Percentiles rank a stretch among this genome's conserved stretches.
phyloP scores from a whole-genome alignment of 2,797 vertebrate species.

The Microctenopoma lineatum region DNA sequence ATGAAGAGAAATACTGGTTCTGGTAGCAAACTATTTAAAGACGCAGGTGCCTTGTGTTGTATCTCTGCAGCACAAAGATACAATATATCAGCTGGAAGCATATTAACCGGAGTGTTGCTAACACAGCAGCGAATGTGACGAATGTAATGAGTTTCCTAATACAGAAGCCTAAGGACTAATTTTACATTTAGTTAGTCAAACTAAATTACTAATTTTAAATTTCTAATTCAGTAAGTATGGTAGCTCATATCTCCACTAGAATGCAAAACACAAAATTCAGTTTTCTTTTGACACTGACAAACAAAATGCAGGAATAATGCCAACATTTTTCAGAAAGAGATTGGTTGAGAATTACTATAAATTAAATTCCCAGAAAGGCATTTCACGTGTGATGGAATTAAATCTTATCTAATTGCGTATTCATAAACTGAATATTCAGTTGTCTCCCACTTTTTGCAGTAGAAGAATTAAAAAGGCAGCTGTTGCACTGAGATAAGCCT shows the following conservation, averaged over 20 bases:
- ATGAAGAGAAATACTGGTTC: conserved; percentile 13
- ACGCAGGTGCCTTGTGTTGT: conserved; percentile 6
- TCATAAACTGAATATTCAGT: conserved; percentile 50
- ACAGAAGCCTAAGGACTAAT: background rate
- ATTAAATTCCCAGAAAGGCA: conserved; percentile 21
- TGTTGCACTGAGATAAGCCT: conserved; percentile 76
- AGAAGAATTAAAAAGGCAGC: conserved; percentile 76
- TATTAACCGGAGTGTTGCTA: background rate
- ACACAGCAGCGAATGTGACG: background rate
- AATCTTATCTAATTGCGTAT: conserved; percentile 49
- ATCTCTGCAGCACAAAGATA: conserved; percentile 1
- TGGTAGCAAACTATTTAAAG: conserved; percentile 11
- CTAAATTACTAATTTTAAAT: background rate
- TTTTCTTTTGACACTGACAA: conserved; percentile 22
- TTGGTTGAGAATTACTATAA: conserved; percentile 30
- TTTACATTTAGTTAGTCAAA: background rate
- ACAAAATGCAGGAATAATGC: conserved; percentile 28
- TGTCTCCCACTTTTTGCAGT: conserved; percentile 37
- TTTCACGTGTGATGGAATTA: conserved; percentile 23
- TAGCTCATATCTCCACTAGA: background rate
- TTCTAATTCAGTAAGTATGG: conserved; percentile 7
- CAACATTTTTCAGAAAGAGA: conserved; percentile 18
- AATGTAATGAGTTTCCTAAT: background rate
- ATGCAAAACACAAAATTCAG: conserved; percentile 2
- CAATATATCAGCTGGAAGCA: background rate